phyloP scores from a whole-genome alignment of 1,140 invertebrate genomes.

The Aphis craccivora region DNA sequence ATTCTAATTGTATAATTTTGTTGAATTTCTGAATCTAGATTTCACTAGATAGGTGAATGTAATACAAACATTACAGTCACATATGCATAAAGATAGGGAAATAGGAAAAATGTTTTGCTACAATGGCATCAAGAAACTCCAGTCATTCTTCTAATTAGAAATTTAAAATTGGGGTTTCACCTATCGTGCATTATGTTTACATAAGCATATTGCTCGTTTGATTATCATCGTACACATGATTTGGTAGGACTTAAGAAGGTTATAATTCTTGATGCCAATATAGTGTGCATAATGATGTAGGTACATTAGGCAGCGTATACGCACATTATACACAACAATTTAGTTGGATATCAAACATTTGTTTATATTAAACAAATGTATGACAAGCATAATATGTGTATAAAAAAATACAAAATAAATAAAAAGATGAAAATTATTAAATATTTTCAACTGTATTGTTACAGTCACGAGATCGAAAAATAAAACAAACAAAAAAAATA shows the following conservation, averaged over 20 bases:
- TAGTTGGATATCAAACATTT: background rate
- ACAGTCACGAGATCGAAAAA: constrained; percentile 51
- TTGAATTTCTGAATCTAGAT: background rate
- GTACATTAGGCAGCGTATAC: background rate
- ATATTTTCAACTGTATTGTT: constrained; percentile 46
- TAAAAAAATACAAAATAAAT: constrained; percentile 22
- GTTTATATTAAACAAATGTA: background rate
- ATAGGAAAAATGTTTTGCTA: background rate
- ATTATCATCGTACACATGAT: background rate
- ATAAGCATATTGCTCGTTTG: background rate
- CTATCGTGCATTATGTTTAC: too few species aligned
- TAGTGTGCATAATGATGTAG: background rate
- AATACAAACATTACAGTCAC: background rate
- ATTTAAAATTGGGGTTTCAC: background rate
- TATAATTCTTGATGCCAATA: background rate
- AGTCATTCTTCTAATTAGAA: background rate
- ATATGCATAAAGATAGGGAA: background rate
- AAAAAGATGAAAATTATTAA: constrained; percentile 29
- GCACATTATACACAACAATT: background rate
- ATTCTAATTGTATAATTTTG: background rate
- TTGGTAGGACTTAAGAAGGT: background rate
- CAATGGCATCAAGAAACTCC: background rate
- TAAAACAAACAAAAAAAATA: constrained; percentile 43
- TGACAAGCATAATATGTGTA: background rate
- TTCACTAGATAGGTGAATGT: too few species aligned